A percentile compares a stretch with the other conserved stretches of the same genome.
Evolutionary conservation across 2,113 vertebrate genomes (phyloP).

Genomic region (Agapornis roseicollis): DNA sequence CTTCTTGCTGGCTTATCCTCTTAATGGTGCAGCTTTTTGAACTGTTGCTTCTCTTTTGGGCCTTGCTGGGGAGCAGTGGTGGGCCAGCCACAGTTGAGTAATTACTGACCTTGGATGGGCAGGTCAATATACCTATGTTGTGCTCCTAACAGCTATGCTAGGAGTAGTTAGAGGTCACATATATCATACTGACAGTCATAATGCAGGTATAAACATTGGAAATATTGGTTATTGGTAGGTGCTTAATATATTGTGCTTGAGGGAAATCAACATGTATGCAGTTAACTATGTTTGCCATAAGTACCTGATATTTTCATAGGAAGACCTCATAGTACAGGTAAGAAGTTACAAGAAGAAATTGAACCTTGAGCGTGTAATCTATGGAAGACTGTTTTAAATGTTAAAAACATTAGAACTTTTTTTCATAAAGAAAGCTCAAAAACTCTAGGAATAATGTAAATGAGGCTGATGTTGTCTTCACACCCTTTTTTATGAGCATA

Average conservation of each 20-base stretch:
- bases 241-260: background rate
- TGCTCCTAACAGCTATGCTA: background rate
- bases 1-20: background rate
- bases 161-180: background rate
- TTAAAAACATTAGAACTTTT: background rate
- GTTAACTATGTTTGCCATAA: background rate
- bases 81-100: background rate
- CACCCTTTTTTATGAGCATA: background rate
- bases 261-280: background rate
- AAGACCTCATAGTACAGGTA: background rate
- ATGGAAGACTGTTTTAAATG: background rate
- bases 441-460: background rate
- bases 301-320: background rate
- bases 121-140: background rate
- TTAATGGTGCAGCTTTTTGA: background rate
- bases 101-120: background rate
- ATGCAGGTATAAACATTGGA: background rate
- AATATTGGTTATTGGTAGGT: background rate
- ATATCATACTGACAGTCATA: background rate
- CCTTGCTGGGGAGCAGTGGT: background rate
- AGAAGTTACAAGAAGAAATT: background rate
- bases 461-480: background rate
- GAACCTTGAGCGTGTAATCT: background rate
- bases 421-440: background rate
- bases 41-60: background rate